Evolutionary conservation across 2,888 invertebrate genomes (phyloP).

Genomic region (Rosalia funebris): DNA sequence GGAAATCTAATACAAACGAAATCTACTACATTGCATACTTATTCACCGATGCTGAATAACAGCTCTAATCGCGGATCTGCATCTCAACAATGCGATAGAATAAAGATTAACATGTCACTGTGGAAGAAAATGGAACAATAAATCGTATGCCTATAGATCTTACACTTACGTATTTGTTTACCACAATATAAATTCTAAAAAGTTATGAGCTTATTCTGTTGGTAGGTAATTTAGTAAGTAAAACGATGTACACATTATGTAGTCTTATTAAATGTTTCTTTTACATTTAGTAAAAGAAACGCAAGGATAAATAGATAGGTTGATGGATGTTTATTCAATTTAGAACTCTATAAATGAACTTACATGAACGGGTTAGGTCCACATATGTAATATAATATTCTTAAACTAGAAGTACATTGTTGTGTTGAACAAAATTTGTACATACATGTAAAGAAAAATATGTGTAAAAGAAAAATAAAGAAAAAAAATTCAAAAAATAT

Average conservation of each 20-base stretch:
- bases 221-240: not conserved
- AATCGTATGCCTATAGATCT: slow-evolving; percentile 3
- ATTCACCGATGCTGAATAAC: not conserved
- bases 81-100: not conserved
- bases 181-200: slow-evolving; percentile 3
- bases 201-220: not conserved
- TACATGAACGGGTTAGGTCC: too few relatives aligned
- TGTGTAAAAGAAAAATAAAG: too few relatives aligned
- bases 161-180: slow-evolving; percentile 4
- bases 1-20: not conserved
- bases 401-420: too few relatives aligned
- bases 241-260: slow-evolving; percentile 6
- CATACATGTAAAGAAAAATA: too few relatives aligned
- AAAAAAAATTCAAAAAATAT: too few relatives aligned
- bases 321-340: too few relatives aligned
- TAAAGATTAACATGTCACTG: slow-evolving; percentile 10
- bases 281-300: too few relatives aligned
- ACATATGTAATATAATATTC: too few relatives aligned
- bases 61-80: slow-evolving; percentile 3
- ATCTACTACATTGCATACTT: not conserved
- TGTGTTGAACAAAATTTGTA: too few relatives aligned
- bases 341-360: too few relatives aligned
- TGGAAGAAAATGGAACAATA: not conserved
- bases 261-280: too few relatives aligned
- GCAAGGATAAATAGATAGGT: too few relatives aligned